A percentile compares a stretch with the other conserved stretches of the same genome.
Evolutionary conservation across 2,113 vertebrate species (phyloP).

Genomic region (Neotragus pygmaeus): DNA sequence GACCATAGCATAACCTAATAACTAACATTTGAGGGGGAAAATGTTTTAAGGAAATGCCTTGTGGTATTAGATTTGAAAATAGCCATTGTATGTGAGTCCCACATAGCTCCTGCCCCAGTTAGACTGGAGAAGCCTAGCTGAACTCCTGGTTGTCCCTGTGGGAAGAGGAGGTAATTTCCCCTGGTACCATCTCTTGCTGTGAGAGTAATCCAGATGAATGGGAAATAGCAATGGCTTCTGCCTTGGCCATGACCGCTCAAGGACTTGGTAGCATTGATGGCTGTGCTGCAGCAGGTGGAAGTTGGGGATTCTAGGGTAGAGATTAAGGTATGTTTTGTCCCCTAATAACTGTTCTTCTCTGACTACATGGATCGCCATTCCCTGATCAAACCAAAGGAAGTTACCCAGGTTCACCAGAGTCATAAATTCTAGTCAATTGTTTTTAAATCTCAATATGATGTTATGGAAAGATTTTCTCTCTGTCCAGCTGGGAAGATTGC

Average conservation of each 20-base stretch:
- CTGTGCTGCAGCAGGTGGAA: not conserved
- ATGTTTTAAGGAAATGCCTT: slow-evolving; percentile 57
- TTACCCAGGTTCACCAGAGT: not conserved
- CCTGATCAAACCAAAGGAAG: not conserved
- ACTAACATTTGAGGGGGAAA: slow-evolving; percentile 35
- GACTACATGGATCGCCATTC: not conserved
- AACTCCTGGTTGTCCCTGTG: not conserved
- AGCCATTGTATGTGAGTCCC: slow-evolving; percentile 29
- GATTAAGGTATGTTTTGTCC: not conserved
- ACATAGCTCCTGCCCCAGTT: not conserved
- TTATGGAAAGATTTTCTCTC: not conserved
- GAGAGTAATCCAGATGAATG: not conserved
- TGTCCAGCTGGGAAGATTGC: not conserved
- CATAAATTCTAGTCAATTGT: not conserved
- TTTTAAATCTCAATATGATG: not conserved
- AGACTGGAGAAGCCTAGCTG: not conserved
- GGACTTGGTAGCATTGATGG: not conserved
- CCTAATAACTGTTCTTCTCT: not conserved
- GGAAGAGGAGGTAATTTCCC: not conserved
- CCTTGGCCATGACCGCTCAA: not conserved
- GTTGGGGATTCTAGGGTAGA: not conserved
- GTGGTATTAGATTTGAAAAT: slow-evolving; percentile 40
- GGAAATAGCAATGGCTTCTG: not conserved
- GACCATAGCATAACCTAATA: slow-evolving; percentile 30
- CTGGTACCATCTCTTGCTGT: not conserved